Base-by-base conservation (phyloP, 1,140 invertebrate species). In the Apis dorsata region DNA sequence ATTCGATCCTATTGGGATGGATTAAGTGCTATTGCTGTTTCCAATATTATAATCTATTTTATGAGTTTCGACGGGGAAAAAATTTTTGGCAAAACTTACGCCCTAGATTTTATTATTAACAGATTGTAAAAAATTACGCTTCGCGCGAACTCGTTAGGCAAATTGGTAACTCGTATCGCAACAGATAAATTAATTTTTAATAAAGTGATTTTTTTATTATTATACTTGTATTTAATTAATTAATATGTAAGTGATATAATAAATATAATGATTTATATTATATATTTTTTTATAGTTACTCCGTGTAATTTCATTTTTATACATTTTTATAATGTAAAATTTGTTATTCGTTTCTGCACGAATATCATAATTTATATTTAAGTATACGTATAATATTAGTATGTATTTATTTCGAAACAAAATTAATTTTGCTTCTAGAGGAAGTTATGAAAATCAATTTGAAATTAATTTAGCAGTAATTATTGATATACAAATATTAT, bases 1-100 rank as follows among this genome's bases (percentile, higher is more conserved):
- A 86, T 85, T 85, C 79, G 55, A 85, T 81, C 62, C 28, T 34
- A 51, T 59, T 73, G 51, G 19, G 15, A 19, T 60, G 28, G 11
- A 74, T 74, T 74, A 63, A 73, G 59, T 44, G 15, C 59, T 59
- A 49, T 13, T 53, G 4, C 13, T 44, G 2, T 44, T 44, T 24
- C 8, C 1, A 49, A 44, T 62, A 65, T 65, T 81, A 81, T 53
- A 28, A 60, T 55, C 69, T 49, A 72, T 34, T 72, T 80, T 63
- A 53, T 1, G 78, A 53, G 49, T 19, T n/a, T 53, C 24, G 12
- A 0, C 9, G 9, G 19, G 2, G 2, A 57, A 80, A 79, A n/a
- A 72, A 53, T 80, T 53, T 63, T 72, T 53, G 59, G 55, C 34
- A 62, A 44, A 44, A 44, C 2, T 44, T 44, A 44, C 2, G 34